Conservation (phyloP, 2,113 vertebrate species). For the Stomatorhinus ivindoensis region DNA sequence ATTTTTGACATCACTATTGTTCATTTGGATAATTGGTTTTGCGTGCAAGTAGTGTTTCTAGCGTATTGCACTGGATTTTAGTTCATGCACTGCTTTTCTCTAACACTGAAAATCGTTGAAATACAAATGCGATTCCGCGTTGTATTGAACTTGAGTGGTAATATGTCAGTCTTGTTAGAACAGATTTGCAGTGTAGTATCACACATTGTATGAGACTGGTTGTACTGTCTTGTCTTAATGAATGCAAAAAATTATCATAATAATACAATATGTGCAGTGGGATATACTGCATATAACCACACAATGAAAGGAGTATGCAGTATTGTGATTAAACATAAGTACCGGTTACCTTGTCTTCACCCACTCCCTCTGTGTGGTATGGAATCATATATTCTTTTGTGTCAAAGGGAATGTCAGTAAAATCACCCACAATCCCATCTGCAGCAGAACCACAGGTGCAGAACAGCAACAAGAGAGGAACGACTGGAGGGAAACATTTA, state of each 20-base stretch:
- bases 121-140: background rate
- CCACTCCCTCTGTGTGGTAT: slow-evolving; percentile 77
- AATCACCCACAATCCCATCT: slow-evolving; percentile 53
- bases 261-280: background rate
- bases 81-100: too few species aligned
- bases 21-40: too few species aligned
- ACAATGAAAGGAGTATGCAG: background rate
- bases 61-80: too few species aligned
- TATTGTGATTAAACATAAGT: background rate
- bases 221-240: background rate
- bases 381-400: slow-evolving; percentile 70
- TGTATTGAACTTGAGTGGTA: background rate
- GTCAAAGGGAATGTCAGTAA: slow-evolving; percentile 51
- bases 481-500: slow-evolving; percentile 52
- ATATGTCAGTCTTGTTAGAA: background rate
- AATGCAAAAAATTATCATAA: background rate
- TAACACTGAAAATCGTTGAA: too few species aligned
- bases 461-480: slow-evolving; percentile 67
- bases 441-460: slow-evolving; percentile 65
- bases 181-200: background rate
- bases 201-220: background rate
- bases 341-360: slow-evolving; percentile 68
- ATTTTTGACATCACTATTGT: too few species aligned
- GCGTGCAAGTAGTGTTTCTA: too few species aligned
- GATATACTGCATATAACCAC: background rate